These are phyloP conservation scores for Crocallis elinguaria DNA, from an alignment of 2,888 invertebrate genomes.

Conservation along the genomic window DNA sequence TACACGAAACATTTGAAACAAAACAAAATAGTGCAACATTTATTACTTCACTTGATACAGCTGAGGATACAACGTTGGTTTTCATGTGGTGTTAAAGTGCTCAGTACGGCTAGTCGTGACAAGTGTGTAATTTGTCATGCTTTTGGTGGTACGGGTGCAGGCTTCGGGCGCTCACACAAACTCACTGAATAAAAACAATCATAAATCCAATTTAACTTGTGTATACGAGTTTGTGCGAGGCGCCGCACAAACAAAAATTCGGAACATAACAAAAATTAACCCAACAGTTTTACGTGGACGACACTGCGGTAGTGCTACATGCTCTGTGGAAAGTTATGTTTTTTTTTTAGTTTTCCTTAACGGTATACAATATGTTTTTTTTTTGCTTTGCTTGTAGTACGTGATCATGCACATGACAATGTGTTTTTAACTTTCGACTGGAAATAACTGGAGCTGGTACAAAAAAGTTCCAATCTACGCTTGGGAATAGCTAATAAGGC, in stretches of 20 bases:
- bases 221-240: slow-evolving; percentile 61
- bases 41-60: slow-evolving; percentile 24
- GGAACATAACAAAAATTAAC: slow-evolving; percentile 60
- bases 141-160: slow-evolving; percentile 82
- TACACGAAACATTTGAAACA: slow-evolving; percentile 23
- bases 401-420: slow-evolving; percentile 66
- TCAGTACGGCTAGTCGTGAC: slow-evolving; percentile 54
- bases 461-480: neutral
- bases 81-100: slow-evolving; percentile 56
- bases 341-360: slow-evolving; percentile 39
- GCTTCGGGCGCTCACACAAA: slow-evolving; percentile 68
- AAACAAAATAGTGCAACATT: slow-evolving; percentile 39
- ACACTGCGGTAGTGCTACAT: slow-evolving; percentile 77
- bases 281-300: slow-evolving; percentile 65
- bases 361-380: slow-evolving; percentile 18
- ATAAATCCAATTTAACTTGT: slow-evolving; percentile 26
- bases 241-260: slow-evolving; percentile 48
- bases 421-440: slow-evolving; percentile 54
- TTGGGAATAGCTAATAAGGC: neutral
- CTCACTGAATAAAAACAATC: slow-evolving; percentile 34
- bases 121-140: slow-evolving; percentile 73
- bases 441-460: slow-evolving; percentile 40
- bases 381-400: slow-evolving; percentile 38
- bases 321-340: slow-evolving; percentile 73
- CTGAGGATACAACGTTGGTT: slow-evolving; percentile 29